Conservation (phyloP, 2,113 vertebrate genomes). For the Tragulus kanchil region DNA sequence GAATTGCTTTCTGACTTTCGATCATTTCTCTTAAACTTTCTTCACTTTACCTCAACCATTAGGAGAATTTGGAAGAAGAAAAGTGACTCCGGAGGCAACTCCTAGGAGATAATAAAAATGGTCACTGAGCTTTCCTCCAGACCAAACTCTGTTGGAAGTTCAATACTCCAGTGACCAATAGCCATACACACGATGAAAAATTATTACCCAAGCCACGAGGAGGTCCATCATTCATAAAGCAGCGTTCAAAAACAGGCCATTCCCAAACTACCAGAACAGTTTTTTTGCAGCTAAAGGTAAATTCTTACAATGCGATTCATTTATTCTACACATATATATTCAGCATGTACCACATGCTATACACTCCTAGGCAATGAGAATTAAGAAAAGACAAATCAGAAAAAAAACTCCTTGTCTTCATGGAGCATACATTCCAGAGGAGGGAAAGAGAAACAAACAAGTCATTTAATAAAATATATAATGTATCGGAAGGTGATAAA, state of each 20-base stretch:
- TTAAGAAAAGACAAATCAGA: not conserved
- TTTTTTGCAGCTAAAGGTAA: conserved; percentile 14
- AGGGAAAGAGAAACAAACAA: not conserved
- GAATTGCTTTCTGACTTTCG: not conserved
- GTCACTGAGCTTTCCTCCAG: not conserved
- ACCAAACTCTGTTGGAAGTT: not conserved
- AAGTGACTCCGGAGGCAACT: not conserved
- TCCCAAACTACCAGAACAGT: not conserved
- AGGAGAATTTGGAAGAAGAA: not conserved
- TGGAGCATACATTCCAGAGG: not conserved
- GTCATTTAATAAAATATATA: not conserved
- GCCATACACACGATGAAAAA: not conserved
- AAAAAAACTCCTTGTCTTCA: not conserved
- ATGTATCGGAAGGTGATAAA: not conserved
- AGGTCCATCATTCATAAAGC: not conserved
- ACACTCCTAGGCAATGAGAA: not conserved
- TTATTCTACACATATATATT: not conserved
- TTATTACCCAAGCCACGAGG: not conserved
- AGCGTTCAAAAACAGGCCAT: not conserved
- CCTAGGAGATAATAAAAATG: not conserved
- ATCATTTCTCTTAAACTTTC: not conserved
- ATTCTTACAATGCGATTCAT: not conserved
- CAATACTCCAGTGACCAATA: not conserved
- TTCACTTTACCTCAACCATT: not conserved
- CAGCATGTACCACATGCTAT: not conserved